A percentile compares a stretch with the other conserved stretches of the same genome.
Conservation (phyloP, 1,140 invertebrate genomes). For the Aphelinus atriplicis region DNA sequence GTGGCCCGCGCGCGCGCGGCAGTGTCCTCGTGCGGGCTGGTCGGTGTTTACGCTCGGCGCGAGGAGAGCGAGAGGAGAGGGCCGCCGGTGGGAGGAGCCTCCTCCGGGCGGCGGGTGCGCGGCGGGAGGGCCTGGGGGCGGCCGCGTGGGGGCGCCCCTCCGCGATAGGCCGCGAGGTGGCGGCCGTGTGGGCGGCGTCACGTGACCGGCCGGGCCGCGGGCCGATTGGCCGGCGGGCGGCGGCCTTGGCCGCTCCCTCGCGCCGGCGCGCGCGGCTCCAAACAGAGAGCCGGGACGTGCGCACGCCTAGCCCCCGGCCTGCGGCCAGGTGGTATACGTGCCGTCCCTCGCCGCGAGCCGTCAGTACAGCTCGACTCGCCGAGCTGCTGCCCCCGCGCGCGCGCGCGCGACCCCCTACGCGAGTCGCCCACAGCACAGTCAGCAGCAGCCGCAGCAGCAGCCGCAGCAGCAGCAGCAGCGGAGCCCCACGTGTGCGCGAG, state of each 20-base stretch:
- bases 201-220: constrained; percentile 29
- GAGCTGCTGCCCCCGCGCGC: not conserved
- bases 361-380: no score
- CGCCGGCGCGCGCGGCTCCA: not conserved
- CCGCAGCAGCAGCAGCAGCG: not conserved
- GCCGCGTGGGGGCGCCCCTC: no score
- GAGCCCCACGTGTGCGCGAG: not conserved
- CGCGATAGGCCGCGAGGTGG: not conserved
- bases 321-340: no score
- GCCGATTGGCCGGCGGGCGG: constrained; percentile 35
- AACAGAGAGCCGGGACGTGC: no score
- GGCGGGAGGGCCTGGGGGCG: not conserved
- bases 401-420: constrained; percentile 9
- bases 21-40: no score
- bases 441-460: constrained; percentile 4
- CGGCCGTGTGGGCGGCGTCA: constrained; percentile 1
- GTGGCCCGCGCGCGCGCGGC: no score
- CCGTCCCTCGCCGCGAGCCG: no score
- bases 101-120: not conserved
- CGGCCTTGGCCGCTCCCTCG: not conserved
- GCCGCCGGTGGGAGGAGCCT: constrained; percentile 27
- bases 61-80: not conserved
- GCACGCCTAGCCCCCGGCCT: no score
- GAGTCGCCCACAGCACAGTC: no score
- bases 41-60: no score